Evolutionary conservation across 2,797 vertebrate genomes (phyloP), one percentile per base, ranked within the genome.

Genomic region (Morelia viridis): DNA sequence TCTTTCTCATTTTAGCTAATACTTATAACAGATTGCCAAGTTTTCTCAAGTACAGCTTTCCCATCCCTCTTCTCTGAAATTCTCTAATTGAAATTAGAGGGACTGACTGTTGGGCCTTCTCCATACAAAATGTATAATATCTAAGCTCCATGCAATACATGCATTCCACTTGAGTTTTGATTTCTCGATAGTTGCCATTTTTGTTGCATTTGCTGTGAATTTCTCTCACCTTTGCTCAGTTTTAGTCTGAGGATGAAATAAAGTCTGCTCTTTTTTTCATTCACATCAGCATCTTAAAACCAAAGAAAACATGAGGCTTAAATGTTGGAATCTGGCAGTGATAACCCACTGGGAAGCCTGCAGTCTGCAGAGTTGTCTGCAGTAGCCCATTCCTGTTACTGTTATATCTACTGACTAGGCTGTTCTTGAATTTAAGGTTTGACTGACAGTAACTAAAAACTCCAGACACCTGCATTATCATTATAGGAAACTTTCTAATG

Each of bases 221-320:
- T 76, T 91, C 50, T 53, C 35, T 91, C 41, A 87, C 88, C 60
- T 85, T 91, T 91, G 24, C 53, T 64, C 15, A 6, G 28, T 5
- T 9, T 76, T 22, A 19, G 46, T 31, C 12, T 46, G 64, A 87
- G 56, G 93, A 86, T 0, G 13, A 0, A 92, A 91, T 93, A 87
- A 95, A 94, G 94, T 95, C 93, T 90, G 50, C 93, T 89, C 61
- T 94, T 94, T 95, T 90, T 93, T 83, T 94, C 92, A 88, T 64
- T 94, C 93, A 94, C 91, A 85, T 93, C 86, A 87, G 88, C 83
- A 85, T 89, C 89, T 91, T 92, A 93, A 89, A 2, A 0, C 58
- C 7, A 91, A 91, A 71, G 76, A 89, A 92, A 92, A 89, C 92
- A 89, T 0, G 87, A 93, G 92, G 91, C 88, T 93, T 93, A 92